phyloP scores from a whole-genome alignment of 2,888 invertebrate genomes.

The Stictocephala bisonia region DNA sequence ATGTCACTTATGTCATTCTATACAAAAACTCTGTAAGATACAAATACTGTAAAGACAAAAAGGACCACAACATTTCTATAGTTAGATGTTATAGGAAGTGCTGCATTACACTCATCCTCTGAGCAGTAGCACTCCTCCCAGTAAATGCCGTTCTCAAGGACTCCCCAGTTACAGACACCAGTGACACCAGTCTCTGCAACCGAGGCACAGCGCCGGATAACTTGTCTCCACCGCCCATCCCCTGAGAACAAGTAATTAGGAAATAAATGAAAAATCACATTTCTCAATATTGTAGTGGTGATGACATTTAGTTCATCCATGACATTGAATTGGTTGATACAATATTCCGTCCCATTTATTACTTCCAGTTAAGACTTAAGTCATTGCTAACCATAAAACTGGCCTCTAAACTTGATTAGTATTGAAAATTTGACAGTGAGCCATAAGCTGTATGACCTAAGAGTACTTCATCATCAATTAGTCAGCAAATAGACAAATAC shows the following conservation, averaged over 20 bases:
- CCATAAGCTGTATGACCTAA: too few species aligned
- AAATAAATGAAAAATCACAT: neutral
- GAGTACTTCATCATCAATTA: too few species aligned
- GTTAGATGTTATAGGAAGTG: slow-evolving; percentile 21
- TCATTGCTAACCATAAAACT: too few species aligned
- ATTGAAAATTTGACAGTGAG: too few species aligned
- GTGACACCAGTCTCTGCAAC: slow-evolving; percentile 92
- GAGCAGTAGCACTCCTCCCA: slow-evolving; percentile 98
- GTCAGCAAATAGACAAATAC: too few species aligned
- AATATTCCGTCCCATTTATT: too few species aligned
- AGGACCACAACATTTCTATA: neutral
- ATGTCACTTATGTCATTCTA: too few species aligned
- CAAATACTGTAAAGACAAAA: neutral
- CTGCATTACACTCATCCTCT: slow-evolving; percentile 85
- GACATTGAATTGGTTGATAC: too few species aligned
- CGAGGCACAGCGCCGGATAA: slow-evolving; percentile 88
- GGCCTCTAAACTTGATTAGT: too few species aligned
- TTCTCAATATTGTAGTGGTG: neutral
- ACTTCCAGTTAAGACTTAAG: too few species aligned
- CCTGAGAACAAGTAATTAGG: slow-evolving; percentile 70
- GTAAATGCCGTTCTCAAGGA: slow-evolving; percentile 93
- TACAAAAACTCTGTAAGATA: neutral
- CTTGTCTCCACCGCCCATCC: slow-evolving; percentile 95
- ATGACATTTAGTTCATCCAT: too few species aligned
- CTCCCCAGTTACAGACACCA: slow-evolving; percentile 97